phyloP scores from a whole-genome alignment of 2,888 invertebrate species.

The Hypselothyrea guttata region DNA sequence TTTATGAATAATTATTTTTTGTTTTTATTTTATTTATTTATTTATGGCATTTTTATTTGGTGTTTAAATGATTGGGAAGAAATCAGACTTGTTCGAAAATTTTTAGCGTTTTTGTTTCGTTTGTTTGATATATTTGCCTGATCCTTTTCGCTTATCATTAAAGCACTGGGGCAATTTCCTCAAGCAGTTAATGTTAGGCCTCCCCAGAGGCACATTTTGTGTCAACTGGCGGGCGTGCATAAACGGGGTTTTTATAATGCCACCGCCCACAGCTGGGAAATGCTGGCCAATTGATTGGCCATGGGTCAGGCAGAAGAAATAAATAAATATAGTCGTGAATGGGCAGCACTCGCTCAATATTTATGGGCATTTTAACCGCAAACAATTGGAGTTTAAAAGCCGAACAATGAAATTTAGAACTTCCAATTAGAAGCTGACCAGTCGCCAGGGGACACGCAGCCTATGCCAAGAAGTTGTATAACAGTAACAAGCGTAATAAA shows the following conservation, averaged over 20 bases:
- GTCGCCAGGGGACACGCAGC: constrained; percentile 2
- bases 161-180: constrained; percentile 44
- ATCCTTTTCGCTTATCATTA: constrained; percentile 46
- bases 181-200: constrained; percentile 32
- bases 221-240: constrained; percentile 43
- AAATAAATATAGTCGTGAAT: constrained; percentile 48
- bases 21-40: too few species aligned
- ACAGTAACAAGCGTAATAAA: constrained; percentile 61
- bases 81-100: background rate
- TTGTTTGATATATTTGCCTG: constrained; percentile 17
- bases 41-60: too few species aligned
- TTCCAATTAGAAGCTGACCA: constrained; percentile 73
- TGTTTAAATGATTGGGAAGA: too few species aligned
- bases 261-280: constrained; percentile 4
- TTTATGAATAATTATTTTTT: too few species aligned
- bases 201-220: constrained; percentile 44
- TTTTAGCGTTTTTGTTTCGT: background rate
- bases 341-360: constrained; percentile 56
- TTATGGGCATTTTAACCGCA: constrained; percentile 73
- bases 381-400: constrained; percentile 78
- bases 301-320: constrained; percentile 14
- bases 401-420: constrained; percentile 77
- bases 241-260: constrained; percentile 38
- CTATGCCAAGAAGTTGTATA: constrained; percentile 11
- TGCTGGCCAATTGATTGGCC: constrained; percentile 52